Percentiles rank a stretch among this genome's conserved stretches.
Conservation (phyloP, 2,113 vertebrate species). For the Corythaixoides concolor region DNA sequence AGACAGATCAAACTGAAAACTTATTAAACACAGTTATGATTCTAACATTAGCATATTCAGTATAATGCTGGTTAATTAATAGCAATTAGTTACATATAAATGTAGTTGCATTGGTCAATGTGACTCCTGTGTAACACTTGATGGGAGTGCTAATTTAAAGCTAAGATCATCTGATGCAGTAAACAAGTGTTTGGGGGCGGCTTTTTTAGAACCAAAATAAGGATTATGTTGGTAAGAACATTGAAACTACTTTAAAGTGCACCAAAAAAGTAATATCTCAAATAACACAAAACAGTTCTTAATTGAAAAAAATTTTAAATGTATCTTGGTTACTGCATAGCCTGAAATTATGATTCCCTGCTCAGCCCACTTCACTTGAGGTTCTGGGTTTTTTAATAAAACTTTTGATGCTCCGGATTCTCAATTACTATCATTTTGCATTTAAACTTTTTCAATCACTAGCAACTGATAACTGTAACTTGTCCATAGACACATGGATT, state of each 20-base stretch:
- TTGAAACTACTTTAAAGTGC: background rate
- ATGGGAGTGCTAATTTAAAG: background rate
- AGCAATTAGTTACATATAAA: background rate
- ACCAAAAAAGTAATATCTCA: background rate
- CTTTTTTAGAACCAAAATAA: background rate
- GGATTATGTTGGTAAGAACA: background rate
- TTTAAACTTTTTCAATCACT: background rate
- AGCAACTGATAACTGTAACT: background rate
- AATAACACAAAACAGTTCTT: background rate
- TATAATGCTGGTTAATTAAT: background rate
- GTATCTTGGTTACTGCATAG: background rate
- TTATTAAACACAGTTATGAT: background rate
- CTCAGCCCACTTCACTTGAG: background rate
- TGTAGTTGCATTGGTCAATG: background rate
- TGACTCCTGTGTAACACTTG: background rate
- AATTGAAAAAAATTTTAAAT: background rate
- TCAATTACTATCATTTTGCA: background rate
- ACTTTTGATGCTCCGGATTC: background rate
- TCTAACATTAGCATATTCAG: too few relatives aligned
- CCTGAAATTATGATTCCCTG: background rate
- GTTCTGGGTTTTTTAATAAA: background rate
- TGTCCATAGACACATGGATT: background rate
- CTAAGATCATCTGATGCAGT: background rate
- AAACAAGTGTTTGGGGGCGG: background rate
- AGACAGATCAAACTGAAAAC: background rate